A percentile compares a stretch with the other conserved stretches of the same genome.
phyloP scores from a whole-genome alignment of 2,888 invertebrate species.

The Agrotis clavis region DNA sequence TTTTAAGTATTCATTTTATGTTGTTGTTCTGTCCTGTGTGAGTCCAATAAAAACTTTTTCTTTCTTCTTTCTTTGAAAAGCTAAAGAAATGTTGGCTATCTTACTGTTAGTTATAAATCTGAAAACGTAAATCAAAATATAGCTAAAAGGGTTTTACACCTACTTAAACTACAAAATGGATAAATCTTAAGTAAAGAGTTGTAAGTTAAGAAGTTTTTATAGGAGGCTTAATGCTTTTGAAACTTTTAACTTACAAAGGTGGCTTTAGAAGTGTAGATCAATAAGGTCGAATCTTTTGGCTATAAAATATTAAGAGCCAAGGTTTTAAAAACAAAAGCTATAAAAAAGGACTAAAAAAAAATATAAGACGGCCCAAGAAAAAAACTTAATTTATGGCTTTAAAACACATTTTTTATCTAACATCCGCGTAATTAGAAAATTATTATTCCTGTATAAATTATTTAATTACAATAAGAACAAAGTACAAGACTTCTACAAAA shows the following conservation, averaged over 20 bases:
- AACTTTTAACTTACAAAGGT: constrained; percentile 13
- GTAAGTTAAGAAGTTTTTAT: constrained; percentile 42
- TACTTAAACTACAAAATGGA: constrained; percentile 28
- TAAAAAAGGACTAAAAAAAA: neutral
- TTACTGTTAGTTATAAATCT: neutral
- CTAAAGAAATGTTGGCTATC: too few relatives aligned
- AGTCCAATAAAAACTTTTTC: too few relatives aligned
- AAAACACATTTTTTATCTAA: neutral
- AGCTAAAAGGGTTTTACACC: neutral
- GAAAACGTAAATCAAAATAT: neutral
- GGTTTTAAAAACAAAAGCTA: neutral
- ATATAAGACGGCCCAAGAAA: neutral
- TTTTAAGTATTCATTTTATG: too few relatives aligned
- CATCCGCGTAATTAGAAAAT: neutral
- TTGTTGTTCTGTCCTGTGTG: too few relatives aligned
- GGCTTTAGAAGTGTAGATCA: constrained; percentile 17
- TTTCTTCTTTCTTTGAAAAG: too few relatives aligned
- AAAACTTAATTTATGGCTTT: neutral
- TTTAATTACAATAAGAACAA: neutral
- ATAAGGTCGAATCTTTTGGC: constrained; percentile 16
- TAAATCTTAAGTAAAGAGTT: constrained; percentile 23
- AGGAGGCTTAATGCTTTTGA: constrained; percentile 33
- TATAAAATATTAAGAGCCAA: constrained; percentile 21
- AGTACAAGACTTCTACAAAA: neutral
- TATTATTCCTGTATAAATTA: neutral